Conservation (phyloP, 2,113 vertebrate species). For the Gymnarchus niloticus region DNA sequence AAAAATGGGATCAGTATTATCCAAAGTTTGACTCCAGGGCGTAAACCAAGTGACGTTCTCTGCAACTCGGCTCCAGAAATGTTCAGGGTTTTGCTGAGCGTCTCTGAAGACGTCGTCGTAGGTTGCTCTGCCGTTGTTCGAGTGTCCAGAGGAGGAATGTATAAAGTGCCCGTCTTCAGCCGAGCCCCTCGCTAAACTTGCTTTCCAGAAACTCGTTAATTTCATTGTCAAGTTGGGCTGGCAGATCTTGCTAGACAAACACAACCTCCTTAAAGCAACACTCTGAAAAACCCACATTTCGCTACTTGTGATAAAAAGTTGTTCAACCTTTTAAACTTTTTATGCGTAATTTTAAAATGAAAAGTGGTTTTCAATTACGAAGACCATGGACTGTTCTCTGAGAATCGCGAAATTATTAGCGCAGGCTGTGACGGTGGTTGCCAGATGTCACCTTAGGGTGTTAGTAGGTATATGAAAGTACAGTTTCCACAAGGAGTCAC, state of each 20-base stretch:
- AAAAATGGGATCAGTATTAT: constrained; percentile 57
- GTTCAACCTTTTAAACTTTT: background rate
- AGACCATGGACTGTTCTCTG: background rate
- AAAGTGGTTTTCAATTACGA: background rate
- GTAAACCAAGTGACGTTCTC: constrained; percentile 58
- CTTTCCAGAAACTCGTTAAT: background rate
- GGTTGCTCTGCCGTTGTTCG: constrained; percentile 12
- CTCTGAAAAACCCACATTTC: background rate
- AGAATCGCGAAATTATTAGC: background rate
- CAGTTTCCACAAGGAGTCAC: too few species aligned
- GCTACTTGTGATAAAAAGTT: background rate
- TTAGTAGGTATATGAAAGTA: too few species aligned
- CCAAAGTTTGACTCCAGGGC: constrained; percentile 58
- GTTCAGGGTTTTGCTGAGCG: constrained; percentile 52
- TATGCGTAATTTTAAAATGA: background rate
- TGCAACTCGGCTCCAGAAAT: constrained; percentile 57
- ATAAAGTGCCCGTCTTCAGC: background rate
- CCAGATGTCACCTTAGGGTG: background rate
- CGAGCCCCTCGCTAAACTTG: background rate
- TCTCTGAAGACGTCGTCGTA: constrained; percentile 51
- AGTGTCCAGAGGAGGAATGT: background rate
- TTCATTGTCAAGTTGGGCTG: background rate
- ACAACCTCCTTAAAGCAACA: background rate
- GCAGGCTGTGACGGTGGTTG: background rate
- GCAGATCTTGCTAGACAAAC: background rate